A percentile compares a stretch with the other conserved stretches of the same genome.
Evolutionary conservation across 2,797 vertebrate genomes (phyloP).

Genomic region (Synaphobranchus kaupii): DNA sequence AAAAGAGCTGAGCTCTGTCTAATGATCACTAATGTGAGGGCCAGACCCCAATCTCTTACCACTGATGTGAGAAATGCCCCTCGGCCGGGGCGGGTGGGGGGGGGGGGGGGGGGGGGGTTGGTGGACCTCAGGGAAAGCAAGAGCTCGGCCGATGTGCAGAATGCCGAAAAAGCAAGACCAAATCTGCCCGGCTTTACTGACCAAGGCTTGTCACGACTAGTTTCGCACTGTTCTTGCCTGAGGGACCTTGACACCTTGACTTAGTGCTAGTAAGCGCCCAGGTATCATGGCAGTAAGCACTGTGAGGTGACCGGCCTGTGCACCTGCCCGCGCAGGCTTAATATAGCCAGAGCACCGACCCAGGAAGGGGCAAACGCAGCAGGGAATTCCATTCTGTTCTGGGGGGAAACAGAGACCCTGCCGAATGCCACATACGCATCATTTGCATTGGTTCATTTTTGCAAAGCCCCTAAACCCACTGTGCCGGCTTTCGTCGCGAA

Average conservation of each 20-base stretch:
- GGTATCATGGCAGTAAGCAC: background rate
- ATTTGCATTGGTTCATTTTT: background rate
- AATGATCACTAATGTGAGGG: slow-evolving; percentile 81
- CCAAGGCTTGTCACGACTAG: background rate
- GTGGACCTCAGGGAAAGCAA: slow-evolving; percentile 46
- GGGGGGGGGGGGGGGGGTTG: slow-evolving; percentile 66
- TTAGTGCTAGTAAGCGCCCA: background rate
- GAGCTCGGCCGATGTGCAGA: background rate
- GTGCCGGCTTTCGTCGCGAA: background rate
- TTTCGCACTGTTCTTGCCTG: background rate
- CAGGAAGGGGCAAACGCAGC: background rate
- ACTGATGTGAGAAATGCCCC: slow-evolving; percentile 85
- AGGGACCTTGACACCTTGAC: background rate
- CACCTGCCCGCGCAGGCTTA: background rate
- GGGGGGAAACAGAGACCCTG: background rate
- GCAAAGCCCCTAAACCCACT: background rate
- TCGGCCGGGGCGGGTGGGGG: slow-evolving; percentile 70
- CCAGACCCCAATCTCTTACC: slow-evolving; percentile 78
- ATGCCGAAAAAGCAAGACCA: background rate
- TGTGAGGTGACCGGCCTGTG: background rate
- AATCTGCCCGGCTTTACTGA: background rate
- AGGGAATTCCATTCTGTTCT: background rate
- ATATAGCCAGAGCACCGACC: background rate
- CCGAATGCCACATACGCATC: background rate
- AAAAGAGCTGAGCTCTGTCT: slow-evolving; percentile 88